These are phyloP conservation scores for Heliconius sara DNA, from an alignment of 2,888 invertebrate species.

Conservation along the genomic window DNA sequence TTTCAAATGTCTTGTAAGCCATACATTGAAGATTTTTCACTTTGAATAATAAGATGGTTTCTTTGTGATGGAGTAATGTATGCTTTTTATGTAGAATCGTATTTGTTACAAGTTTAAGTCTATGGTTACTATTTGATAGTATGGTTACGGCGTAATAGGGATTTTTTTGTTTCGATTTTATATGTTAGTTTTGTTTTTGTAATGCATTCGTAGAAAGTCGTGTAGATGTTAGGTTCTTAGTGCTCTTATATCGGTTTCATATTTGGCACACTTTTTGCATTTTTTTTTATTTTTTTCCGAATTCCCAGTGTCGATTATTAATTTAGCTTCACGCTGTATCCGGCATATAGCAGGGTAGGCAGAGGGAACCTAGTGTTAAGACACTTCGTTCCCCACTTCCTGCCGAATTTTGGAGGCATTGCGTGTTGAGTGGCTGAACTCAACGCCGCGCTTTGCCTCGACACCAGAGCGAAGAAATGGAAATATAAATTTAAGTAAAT, in stretches of 20 bases:
- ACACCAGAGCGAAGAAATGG: too few species aligned
- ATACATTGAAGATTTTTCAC: conserved; percentile 53
- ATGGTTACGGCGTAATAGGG: conserved; percentile 58
- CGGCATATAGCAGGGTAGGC: too few species aligned
- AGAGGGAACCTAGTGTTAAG: too few species aligned
- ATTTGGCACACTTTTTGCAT: conserved; percentile 1
- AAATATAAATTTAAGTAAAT: too few species aligned
- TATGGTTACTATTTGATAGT: conserved; percentile 53
- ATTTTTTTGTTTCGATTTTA: conserved; percentile 57
- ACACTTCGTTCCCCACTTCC: too few species aligned
- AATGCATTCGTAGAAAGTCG: conserved; percentile 56
- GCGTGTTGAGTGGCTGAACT: too few species aligned
- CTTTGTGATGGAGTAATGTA: conserved; percentile 53
- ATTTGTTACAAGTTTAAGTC: not conserved
- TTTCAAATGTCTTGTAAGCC: not conserved
- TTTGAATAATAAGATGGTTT: rapidly evolving
- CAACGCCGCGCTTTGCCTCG: too few species aligned
- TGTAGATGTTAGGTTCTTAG: conserved; percentile 15
- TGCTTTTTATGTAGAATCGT: not conserved
- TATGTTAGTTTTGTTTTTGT: conserved; percentile 59
- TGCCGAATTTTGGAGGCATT: too few species aligned
- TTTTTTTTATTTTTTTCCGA: not conserved
- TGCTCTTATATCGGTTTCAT: not conserved
- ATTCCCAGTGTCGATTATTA: not conserved
- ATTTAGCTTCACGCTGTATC: too few species aligned